These are phyloP conservation scores for Microdon myrmicae DNA, from an alignment of 2,888 invertebrate genomes.

Conservation along the genomic window DNA sequence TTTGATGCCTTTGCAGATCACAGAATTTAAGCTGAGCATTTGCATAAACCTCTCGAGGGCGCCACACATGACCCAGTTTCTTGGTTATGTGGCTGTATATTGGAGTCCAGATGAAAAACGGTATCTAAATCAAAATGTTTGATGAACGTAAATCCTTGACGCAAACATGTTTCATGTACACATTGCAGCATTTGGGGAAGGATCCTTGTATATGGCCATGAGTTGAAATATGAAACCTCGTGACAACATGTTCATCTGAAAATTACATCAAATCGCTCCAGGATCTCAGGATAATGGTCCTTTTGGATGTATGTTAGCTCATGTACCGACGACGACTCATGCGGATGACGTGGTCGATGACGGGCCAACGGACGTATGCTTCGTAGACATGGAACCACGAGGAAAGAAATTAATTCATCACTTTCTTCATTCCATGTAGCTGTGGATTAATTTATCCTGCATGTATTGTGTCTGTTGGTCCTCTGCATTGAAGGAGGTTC, in stretches of 20 bases:
- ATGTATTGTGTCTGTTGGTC: constrained; percentile 23
- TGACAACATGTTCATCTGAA: constrained; percentile 52
- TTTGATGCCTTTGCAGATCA: constrained; percentile 25
- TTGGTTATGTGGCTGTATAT: constrained; percentile 1
- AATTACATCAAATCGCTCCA: constrained; percentile 52
- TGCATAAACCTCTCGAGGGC: constrained; percentile 30
- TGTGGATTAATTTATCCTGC: constrained; percentile 40
- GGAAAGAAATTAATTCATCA: constrained; percentile 46
- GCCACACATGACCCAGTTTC: constrained; percentile 40
- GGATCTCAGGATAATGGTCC: constrained; percentile 41
- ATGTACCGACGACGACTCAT: constrained; percentile 33
- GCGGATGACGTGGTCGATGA: constrained; percentile 20
- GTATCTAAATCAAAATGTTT: constrained; percentile 51
- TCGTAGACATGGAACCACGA: constrained; percentile 23
- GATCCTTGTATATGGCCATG: constrained; percentile 23
- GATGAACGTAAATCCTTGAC: constrained; percentile 49
- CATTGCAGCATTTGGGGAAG: too few species aligned
- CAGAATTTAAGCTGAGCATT: constrained; percentile 47
- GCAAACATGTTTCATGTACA: constrained; percentile 44
- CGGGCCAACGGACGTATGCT: constrained; percentile 1
- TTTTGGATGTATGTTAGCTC: too few species aligned
- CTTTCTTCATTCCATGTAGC: constrained; percentile 37
- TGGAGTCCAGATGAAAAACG: constrained; percentile 30
- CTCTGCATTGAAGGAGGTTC: constrained; percentile 1
- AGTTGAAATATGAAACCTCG: constrained; percentile 50